Percentiles rank a stretch among this genome's conserved stretches.
These are phyloP conservation scores for Actinemys pallida DNA, from an alignment of 2,113 vertebrate genomes.

Conservation along the genomic window DNA sequence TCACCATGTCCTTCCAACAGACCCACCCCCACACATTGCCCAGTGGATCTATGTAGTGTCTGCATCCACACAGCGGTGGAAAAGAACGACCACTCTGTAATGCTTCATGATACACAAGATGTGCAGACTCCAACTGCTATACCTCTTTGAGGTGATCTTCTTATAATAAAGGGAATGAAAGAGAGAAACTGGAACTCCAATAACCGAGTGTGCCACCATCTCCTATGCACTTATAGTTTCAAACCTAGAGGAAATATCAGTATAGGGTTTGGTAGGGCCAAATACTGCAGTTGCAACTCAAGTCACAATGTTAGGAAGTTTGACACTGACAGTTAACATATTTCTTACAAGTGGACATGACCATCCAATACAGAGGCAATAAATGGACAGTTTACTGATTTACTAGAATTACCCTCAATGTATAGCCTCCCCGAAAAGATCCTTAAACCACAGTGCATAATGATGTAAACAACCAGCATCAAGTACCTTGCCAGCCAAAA, in stretches of 20 bases:
- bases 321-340: not conserved
- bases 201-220: not conserved
- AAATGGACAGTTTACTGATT: not conserved
- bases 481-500: conserved; percentile 1
- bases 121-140: not conserved
- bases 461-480: not conserved
- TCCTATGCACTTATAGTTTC: conserved; percentile 5
- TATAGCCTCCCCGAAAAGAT: not conserved
- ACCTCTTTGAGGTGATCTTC: not conserved
- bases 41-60: not conserved
- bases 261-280: not conserved
- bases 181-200: not conserved
- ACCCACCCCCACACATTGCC: not conserved
- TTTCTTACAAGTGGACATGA: conserved; percentile 3
- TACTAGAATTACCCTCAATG: not conserved
- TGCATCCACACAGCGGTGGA: not conserved
- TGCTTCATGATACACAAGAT: not conserved
- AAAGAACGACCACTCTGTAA: not conserved
- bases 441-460: not conserved
- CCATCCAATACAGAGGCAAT: conserved; percentile 19
- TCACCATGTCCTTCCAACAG: not conserved
- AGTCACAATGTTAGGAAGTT: not conserved
- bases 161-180: not conserved
- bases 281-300: not conserved
- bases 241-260: conserved; percentile 22